Evolutionary conservation across 2,888 invertebrate species (phyloP).

Genomic region (Melinaea menophilus): DNA sequence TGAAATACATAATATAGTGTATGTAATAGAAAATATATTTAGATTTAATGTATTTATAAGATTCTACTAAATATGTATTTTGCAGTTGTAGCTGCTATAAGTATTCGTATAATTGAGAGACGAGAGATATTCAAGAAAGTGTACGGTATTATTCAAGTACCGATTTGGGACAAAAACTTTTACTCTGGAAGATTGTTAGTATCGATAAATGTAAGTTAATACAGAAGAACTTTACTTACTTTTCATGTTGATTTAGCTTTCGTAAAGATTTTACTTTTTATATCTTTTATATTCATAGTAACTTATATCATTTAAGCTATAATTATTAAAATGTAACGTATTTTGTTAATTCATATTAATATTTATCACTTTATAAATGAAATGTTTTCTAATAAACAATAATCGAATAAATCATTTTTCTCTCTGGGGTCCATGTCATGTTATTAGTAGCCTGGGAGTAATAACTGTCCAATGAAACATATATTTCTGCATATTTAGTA

Average conservation of each 20-base stretch:
- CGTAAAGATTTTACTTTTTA: too few relatives aligned
- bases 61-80: not conserved
- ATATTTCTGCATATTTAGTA: not conserved
- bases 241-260: constrained; percentile 7
- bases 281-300: too few relatives aligned
- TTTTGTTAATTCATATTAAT: not conserved
- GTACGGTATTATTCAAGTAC: constrained; percentile 51
- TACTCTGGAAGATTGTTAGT: constrained; percentile 38
- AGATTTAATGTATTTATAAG: too few relatives aligned
- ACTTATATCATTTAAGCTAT: too few relatives aligned
- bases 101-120: constrained; percentile 39
- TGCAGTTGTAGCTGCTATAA: constrained; percentile 13
- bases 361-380: not conserved
- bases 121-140: constrained; percentile 45
- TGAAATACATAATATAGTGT: too few relatives aligned
- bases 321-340: too few relatives aligned
- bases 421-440: constrained; percentile 1
- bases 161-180: constrained; percentile 42
- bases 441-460: not conserved
- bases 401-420: not conserved
- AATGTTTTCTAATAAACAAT: not conserved
- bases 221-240: constrained; percentile 22
- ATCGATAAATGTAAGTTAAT: constrained; percentile 36
- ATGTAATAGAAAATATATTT: too few relatives aligned
- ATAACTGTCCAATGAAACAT: constrained; percentile 3